These are phyloP conservation scores for Phaetusa simplex DNA, from an alignment of 2,113 vertebrate species.

Conservation along the genomic window DNA sequence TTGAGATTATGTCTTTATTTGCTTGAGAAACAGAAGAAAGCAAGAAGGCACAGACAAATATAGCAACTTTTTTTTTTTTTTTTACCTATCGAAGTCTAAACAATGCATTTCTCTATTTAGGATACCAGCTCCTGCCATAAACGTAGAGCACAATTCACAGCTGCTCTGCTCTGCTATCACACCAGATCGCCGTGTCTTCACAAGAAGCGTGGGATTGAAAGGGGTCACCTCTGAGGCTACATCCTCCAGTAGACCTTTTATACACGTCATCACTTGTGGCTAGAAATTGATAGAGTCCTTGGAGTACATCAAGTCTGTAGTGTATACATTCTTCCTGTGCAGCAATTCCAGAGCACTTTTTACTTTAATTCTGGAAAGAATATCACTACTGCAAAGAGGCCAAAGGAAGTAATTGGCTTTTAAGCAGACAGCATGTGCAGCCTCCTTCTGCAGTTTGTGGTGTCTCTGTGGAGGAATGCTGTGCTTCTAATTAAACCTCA, in stretches of 20 bases:
- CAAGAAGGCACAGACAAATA: background rate
- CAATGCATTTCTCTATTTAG: background rate
- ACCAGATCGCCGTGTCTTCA: background rate
- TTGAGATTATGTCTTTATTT: background rate
- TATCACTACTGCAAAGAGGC: background rate
- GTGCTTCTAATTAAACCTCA: background rate
- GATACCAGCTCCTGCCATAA: background rate
- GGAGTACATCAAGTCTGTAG: background rate
- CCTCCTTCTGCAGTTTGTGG: background rate
- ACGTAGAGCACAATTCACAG: background rate
- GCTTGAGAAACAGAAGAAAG: background rate
- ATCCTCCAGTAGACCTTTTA: background rate
- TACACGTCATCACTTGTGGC: rapidly evolving
- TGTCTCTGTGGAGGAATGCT: background rate
- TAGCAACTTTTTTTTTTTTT: background rate
- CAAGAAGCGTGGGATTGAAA: background rate
- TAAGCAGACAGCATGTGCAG: background rate
- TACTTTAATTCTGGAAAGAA: background rate
- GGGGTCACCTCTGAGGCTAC: background rate
- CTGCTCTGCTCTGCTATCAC: background rate
- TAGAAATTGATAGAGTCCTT: background rate
- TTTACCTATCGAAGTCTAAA: background rate
- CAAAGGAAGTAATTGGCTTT: background rate
- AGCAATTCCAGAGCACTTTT: background rate
- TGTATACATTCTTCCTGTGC: background rate